Conservation (phyloP, 2,888 invertebrate genomes). For the Calliopum simillimum region DNA sequence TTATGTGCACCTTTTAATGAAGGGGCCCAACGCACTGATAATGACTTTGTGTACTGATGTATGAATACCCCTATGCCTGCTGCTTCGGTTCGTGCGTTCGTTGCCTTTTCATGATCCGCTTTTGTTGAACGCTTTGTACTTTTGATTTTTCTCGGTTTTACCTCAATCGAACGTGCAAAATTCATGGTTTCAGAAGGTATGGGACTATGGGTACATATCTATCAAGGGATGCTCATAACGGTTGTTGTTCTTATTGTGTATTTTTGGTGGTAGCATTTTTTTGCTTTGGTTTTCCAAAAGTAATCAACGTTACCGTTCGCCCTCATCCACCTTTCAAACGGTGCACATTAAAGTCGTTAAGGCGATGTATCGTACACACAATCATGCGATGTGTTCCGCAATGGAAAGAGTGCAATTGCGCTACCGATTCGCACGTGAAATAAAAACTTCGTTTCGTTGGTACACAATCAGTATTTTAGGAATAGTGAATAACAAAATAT, state of each 20-base stretch:
- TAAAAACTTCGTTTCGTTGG: slow-evolving; percentile 24
- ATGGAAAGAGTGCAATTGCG: no score
- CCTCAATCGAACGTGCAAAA: slow-evolving; percentile 53
- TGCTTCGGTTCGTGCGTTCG: background rate
- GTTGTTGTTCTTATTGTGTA: no score
- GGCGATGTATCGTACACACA: no score
- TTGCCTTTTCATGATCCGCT: slow-evolving; percentile 25
- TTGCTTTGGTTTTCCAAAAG: slow-evolving; percentile 11
- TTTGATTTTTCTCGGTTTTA: slow-evolving; percentile 49
- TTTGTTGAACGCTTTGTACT: slow-evolving; percentile 36
- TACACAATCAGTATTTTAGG: background rate
- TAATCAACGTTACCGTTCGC: slow-evolving; percentile 41
- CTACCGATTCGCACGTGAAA: slow-evolving; percentile 4
- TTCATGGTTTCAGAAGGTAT: slow-evolving; percentile 16
- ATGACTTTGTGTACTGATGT: background rate
- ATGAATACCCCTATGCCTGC: background rate
- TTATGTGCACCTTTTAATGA: slow-evolving; percentile 7
- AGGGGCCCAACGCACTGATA: background rate
- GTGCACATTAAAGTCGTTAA: slow-evolving; percentile 25
- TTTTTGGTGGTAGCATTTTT: slow-evolving; percentile 53
- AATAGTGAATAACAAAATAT: slow-evolving; percentile 2
- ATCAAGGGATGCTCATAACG: no score
- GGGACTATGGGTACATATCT: slow-evolving; percentile 20
- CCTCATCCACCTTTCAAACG: slow-evolving; percentile 31
- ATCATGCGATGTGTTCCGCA: no score